Evolutionary conservation across 2,888 invertebrate genomes (phyloP), one percentile per base, ranked within the genome.

Genomic region (Drosophila stalkeri): DNA sequence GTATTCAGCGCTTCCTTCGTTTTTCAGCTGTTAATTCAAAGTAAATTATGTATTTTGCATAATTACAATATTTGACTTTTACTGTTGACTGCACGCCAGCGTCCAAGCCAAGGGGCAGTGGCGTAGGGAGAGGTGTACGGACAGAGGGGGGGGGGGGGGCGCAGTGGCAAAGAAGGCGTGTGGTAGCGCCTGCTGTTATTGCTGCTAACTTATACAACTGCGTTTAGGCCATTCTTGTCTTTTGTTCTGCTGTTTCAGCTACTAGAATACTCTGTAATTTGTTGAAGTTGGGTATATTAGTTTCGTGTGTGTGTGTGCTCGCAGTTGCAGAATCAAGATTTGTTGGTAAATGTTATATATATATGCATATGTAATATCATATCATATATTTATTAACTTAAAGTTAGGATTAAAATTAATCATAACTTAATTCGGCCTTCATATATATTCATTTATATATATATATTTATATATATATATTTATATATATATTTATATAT

Each of bases 31-130:
- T 85, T 86, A 85, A 88, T 88, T 86, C 88, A 86, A 87, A 86
- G 88, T 83, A 86, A 86, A 86, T 86, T 88, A 88, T 86, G 88
- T 86, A 86, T 86, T 86, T 88, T 88, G 86, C 88, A 86, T 86
- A 86, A 86, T 86, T 86, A 86, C 80, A 88, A 83, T 86, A 86
- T 86, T 86, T 88, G 86, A 88, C 86, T 86, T 85, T 86, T 88
- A 81, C 86, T 87, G 87, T 85, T 87, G 87, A 82, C 87, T 85
- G 85, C 85, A 74, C 80, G 87, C 76, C 75, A 73, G 37, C 55
- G 44, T 51, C 60, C 39, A 27, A 31, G 46, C 31, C 64, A 27
- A 20, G 51, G 4, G 2, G 52, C 20, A 12, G 14, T 6, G 33
- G 0, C 46, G 12, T 31, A 14, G 51, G 1, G 31, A 33, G 11